A percentile compares a stretch with the other conserved stretches of the same genome.
Evolutionary conservation across 2,888 invertebrate genomes (phyloP).

Genomic region (Ectemnius continuus): DNA sequence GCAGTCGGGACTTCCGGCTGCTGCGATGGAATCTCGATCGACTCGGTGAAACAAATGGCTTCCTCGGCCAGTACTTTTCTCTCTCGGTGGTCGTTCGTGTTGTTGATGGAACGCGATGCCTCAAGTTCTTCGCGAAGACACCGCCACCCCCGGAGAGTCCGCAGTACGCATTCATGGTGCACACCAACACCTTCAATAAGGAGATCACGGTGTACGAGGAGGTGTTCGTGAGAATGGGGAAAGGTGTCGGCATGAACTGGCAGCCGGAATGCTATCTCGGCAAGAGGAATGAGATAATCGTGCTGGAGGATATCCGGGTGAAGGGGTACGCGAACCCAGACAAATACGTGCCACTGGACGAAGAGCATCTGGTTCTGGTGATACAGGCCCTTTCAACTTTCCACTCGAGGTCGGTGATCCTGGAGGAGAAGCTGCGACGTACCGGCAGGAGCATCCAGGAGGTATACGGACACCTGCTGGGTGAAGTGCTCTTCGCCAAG

Average conservation of each 20-base stretch:
- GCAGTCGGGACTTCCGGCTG: constrained; percentile 44
- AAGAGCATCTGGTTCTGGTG: constrained; percentile 59
- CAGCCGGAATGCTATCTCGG: constrained; percentile 56
- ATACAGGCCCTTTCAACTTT: constrained; percentile 61
- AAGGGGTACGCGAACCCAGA: constrained; percentile 60
- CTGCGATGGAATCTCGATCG: constrained; percentile 53
- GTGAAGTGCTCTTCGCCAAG: constrained; percentile 45
- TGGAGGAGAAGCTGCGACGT: constrained; percentile 61
- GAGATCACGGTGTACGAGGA: constrained; percentile 59
- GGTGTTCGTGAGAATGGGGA: constrained; percentile 44
- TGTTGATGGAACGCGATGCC: constrained; percentile 22
- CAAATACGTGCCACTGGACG: constrained; percentile 60
- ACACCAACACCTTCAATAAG: constrained; percentile 50
- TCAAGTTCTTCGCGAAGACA: constrained; percentile 62
- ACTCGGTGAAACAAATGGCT: constrained; percentile 51
- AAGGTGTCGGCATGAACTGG: constrained; percentile 46
- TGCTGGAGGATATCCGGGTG: constrained; percentile 63
- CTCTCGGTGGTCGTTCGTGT: constrained; percentile 43
- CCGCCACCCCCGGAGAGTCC: constrained; percentile 49
- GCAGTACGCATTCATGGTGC: constrained; percentile 43
- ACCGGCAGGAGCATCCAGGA: constrained; percentile 45
- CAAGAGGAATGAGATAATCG: constrained; percentile 56
- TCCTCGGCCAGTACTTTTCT: constrained; percentile 57
- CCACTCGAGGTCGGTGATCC: constrained; percentile 68
- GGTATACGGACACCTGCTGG: constrained; percentile 53